A percentile compares a stretch with the other conserved stretches of the same genome.
These are phyloP conservation scores for Xenopus petersii DNA, from an alignment of 2,797 vertebrate species.

Conservation along the genomic window DNA sequence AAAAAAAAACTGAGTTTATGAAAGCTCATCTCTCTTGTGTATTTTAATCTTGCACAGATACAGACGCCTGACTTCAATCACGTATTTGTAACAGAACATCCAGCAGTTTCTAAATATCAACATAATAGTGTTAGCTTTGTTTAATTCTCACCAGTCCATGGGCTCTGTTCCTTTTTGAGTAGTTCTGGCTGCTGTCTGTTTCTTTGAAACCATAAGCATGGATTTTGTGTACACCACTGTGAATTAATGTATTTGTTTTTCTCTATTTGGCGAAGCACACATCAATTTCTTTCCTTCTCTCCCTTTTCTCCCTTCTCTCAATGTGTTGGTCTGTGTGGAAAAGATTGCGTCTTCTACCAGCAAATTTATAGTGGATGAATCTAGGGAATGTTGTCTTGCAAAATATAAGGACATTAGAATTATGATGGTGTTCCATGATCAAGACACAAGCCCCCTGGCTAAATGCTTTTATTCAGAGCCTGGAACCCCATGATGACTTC, in stretches of 20 bases:
- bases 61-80: conserved; percentile 12
- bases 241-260: neutral
- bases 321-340: neutral
- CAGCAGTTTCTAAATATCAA: conserved; percentile 25
- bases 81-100: conserved; percentile 3
- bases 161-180: neutral
- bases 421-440: no score
- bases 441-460: no score
- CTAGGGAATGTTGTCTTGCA: no score
- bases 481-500: no score
- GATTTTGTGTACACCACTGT: neutral
- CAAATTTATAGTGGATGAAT: no score
- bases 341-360: no score
- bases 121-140: conserved; percentile 22
- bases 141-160: conserved; percentile 10
- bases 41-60: conserved; percentile 13
- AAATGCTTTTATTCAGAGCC: no score
- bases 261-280: neutral
- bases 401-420: no score
- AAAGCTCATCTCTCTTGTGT: conserved; percentile 11
- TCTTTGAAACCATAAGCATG: neutral
- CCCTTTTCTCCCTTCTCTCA: neutral
- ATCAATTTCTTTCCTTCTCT: neutral
- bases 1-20: neutral
- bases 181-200: conserved; percentile 3